Conservation (phyloP, 2,797 vertebrate genomes). For the Chromobotia macracanthus region DNA sequence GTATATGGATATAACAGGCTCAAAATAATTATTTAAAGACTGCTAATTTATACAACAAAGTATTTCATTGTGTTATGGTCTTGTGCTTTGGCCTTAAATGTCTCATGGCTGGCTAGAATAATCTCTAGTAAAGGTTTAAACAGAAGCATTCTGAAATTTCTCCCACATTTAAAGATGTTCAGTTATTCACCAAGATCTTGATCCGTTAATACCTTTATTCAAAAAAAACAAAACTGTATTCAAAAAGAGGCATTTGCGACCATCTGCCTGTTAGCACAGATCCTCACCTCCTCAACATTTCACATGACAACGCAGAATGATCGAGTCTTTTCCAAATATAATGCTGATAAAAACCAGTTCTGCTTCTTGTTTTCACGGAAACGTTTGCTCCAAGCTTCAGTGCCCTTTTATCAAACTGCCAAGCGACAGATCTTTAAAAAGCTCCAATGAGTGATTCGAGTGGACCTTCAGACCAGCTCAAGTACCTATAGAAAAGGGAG, state of each 20-base stretch:
- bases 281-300: conserved; percentile 49
- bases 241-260: conserved; percentile 60
- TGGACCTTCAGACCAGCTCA: conserved; percentile 86
- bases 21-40: conserved; percentile 24
- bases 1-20: conserved; percentile 60
- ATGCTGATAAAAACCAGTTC: conserved; percentile 42
- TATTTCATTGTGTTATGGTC: conserved; percentile 67
- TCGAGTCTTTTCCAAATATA: conserved; percentile 57
- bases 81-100: conserved; percentile 82
- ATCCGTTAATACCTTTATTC: conserved; percentile 58
- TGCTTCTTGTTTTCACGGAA: conserved; percentile 42
- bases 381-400: conserved; percentile 34
- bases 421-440: conserved; percentile 44
- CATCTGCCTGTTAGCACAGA: conserved; percentile 59
- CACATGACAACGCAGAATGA: conserved; percentile 48
- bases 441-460: conserved; percentile 23
- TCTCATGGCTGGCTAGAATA: conserved; percentile 64
- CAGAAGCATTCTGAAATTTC: conserved; percentile 55
- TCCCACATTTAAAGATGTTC: conserved; percentile 57
- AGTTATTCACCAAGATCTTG: conserved; percentile 57
- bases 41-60: conserved; percentile 61
- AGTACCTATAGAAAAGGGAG: conserved; percentile 79
- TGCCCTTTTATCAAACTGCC: conserved; percentile 36
- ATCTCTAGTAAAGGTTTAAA: conserved; percentile 51
- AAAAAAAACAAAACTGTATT: conserved; percentile 56